These are phyloP conservation scores for Toxostoma redivivum DNA, from an alignment of 2,113 vertebrate species.

Conservation along the genomic window DNA sequence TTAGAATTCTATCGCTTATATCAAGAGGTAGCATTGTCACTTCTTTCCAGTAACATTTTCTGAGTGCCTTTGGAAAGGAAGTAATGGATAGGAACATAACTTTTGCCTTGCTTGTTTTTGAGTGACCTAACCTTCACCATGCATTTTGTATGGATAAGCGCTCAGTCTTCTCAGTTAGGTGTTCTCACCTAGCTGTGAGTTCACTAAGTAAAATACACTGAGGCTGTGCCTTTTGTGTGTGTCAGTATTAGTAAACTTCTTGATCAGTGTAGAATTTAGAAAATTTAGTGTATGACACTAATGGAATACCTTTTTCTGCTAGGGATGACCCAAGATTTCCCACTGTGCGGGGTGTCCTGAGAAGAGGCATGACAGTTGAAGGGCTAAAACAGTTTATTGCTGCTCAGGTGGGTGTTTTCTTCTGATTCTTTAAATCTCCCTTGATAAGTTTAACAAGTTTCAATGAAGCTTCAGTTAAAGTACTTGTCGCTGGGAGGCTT, in stretches of 20 bases:
- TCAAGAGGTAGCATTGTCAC: not conserved
- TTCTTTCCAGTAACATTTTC: not conserved
- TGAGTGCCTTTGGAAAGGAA: not conserved
- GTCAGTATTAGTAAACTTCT: not conserved
- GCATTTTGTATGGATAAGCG: not conserved
- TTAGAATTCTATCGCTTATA: not conserved
- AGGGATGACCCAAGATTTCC: constrained; percentile 99
- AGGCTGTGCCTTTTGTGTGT: not conserved
- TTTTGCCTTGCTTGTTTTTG: not conserved
- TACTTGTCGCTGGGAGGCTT: not conserved
- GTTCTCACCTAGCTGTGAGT: not conserved
- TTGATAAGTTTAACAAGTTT: not conserved
- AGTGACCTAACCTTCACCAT: not conserved
- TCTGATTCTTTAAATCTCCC: not conserved
- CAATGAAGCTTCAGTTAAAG: not conserved
- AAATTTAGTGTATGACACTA: not conserved
- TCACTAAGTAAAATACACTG: not conserved
- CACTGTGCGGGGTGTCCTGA: constrained; percentile 94
- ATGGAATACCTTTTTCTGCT: not conserved
- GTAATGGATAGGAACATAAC: not conserved
- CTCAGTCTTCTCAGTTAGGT: not conserved
- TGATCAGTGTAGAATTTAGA: not conserved
- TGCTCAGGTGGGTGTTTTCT: constrained; percentile 83
- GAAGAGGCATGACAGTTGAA: constrained; percentile 98
- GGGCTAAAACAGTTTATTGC: constrained; percentile 98